Conservation (phyloP, 2,797 vertebrate species). For the Squalus acanthias region DNA sequence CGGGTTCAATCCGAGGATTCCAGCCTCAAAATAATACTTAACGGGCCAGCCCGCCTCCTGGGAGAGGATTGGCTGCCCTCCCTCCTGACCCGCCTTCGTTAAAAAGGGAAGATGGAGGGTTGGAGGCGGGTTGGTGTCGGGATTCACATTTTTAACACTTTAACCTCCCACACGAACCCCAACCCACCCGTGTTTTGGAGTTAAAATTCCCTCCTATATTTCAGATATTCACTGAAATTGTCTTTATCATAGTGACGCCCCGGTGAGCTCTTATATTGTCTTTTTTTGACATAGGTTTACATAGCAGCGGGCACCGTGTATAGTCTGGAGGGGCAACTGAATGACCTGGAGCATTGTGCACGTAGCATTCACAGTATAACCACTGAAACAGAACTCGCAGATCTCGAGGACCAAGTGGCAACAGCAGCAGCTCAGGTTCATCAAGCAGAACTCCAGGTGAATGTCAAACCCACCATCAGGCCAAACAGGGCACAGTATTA, state of each 20-base stretch:
- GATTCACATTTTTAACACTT: no score
- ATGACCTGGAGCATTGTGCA: slow-evolving; percentile 78
- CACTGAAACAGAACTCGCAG: slow-evolving; percentile 75
- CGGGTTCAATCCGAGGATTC: no score
- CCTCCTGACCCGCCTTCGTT: no score
- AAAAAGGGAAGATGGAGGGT: no score
- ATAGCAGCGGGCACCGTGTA: slow-evolving; percentile 87
- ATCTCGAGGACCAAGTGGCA: slow-evolving; percentile 92
- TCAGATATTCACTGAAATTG: neutral
- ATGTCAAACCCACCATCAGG: neutral
- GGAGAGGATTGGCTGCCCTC: no score
- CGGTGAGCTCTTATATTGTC: neutral
- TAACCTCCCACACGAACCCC: no score
- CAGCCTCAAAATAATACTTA: no score
- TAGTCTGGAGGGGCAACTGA: slow-evolving; percentile 81
- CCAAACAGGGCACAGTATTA: neutral
- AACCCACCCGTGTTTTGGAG: no score
- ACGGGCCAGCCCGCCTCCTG: no score
- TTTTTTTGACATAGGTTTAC: slow-evolving; percentile 70
- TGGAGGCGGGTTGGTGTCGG: no score
- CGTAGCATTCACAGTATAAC: slow-evolving; percentile 78
- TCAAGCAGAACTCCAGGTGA: slow-evolving; percentile 88
- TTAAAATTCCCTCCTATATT: neutral
- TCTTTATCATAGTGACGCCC: neutral
- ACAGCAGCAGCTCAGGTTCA: slow-evolving; percentile 90